A percentile compares a stretch with the other conserved stretches of the same genome.
These are phyloP conservation scores for Toxotes lorentzi DNA, from an alignment of 2,797 vertebrate species.

Conservation along the genomic window DNA sequence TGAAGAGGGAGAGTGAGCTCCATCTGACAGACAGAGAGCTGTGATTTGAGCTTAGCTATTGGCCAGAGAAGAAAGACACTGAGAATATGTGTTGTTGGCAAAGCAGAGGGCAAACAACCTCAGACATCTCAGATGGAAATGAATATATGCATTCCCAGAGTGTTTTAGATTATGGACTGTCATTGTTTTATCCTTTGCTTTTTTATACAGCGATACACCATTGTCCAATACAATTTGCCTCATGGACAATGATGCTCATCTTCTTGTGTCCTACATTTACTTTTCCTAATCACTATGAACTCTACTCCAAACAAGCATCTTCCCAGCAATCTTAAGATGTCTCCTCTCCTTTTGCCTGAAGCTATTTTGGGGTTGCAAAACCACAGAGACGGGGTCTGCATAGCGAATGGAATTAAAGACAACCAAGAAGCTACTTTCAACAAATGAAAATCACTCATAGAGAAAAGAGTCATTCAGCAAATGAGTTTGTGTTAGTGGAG, in stretches of 20 bases:
- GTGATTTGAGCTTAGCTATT: slow-evolving; percentile 82
- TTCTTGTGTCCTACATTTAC: slow-evolving; percentile 67
- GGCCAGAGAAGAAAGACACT: slow-evolving; percentile 78
- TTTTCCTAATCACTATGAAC: slow-evolving; percentile 61
- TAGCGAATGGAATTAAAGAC: slow-evolving; percentile 56
- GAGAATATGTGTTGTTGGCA: slow-evolving; percentile 81
- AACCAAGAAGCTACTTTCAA: slow-evolving; percentile 61
- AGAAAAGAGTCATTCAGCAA: slow-evolving; percentile 53
- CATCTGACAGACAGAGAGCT: slow-evolving; percentile 74
- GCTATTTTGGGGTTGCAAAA: slow-evolving; percentile 66
- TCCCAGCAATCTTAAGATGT: slow-evolving; percentile 58
- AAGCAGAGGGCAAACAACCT: slow-evolving; percentile 78
- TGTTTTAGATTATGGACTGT: slow-evolving; percentile 77
- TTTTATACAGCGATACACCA: slow-evolving; percentile 32
- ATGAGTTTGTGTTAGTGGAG: slow-evolving; percentile 63
- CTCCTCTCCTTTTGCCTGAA: slow-evolving; percentile 52
- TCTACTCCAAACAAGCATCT: slow-evolving; percentile 57
- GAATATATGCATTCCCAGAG: slow-evolving; percentile 72
- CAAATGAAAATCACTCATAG: slow-evolving; percentile 36
- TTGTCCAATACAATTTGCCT: slow-evolving; percentile 57
- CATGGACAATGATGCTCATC: slow-evolving; percentile 43
- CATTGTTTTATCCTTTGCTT: slow-evolving; percentile 68
- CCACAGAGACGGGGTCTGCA: slow-evolving; percentile 61
- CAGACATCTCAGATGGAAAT: slow-evolving; percentile 77
- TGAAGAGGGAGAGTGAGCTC: slow-evolving; percentile 66